Conservation (phyloP, 2,888 invertebrate genomes). For the Drosophila infuscata region DNA sequence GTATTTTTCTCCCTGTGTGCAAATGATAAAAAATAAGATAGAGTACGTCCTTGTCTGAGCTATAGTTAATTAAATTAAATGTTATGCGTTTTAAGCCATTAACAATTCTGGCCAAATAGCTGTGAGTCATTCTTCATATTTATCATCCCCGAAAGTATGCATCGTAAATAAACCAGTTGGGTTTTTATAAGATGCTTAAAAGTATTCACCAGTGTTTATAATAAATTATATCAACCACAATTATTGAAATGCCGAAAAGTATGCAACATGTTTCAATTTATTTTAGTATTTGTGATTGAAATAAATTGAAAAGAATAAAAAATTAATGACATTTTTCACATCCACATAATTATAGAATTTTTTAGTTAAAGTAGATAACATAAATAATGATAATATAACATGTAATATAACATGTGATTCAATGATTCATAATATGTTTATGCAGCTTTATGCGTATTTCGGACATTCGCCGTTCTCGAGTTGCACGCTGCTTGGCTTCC, state of each 20-base stretch:
- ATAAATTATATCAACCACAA: rapidly evolving
- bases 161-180: rapidly evolving
- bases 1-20: too few relatives aligned
- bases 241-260: background rate
- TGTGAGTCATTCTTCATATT: too few relatives aligned
- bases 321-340: background rate
- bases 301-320: background rate
- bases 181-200: background rate
- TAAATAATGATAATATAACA: background rate
- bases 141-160: background rate
- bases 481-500: conserved; percentile 86
- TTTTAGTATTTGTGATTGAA: background rate
- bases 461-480: conserved; percentile 50
- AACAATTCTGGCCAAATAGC: background rate
- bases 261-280: background rate
- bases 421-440: background rate
- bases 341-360: background rate
- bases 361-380: background rate
- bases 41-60: background rate
- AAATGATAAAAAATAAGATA: background rate
- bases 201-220: background rate
- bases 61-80: background rate
- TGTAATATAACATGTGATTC: background rate
- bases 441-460: conserved; percentile 33
- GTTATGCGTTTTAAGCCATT: background rate